Evolutionary conservation across 1,140 invertebrate species (phyloP), one percentile per base, ranked within the genome.

Genomic region (Lepidotrigona ventralis): DNA sequence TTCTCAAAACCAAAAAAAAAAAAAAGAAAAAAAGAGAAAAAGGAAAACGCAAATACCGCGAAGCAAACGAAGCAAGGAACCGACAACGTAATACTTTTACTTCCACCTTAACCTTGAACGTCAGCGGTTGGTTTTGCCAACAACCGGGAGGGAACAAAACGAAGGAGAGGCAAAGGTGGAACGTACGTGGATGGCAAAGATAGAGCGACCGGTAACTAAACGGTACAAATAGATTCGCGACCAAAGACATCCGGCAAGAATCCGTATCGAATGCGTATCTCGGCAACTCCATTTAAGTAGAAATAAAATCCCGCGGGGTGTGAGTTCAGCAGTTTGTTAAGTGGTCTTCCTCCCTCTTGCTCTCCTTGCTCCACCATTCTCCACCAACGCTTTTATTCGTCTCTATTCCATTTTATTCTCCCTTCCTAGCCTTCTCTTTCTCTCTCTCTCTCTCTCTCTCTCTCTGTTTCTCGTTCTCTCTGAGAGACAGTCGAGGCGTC

Each of bases 271-370:
- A 90, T 88, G 91, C 92, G 90, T 92, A 92, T 91, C 88, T 89
- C 71, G 85, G 86, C 86, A 90, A 92, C 89, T 93, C 90, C 86
- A 93, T 94, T 89, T 93, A 92, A 91, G 90, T 92, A 91, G 90
- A 89, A 92, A 92, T 92, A 93, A 93, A 93, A 93, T 93, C 92
- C 90, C 91, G 81, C 78, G 89, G 90, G 91, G 89, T 91, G 91
- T 92, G 92, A 91, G 91, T 94, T 93, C 92, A 94, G 92, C 93
- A 93, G 90, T 93, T 94, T 93, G 91, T 93, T 92, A 93, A 92
- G 88, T 89, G 86, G 86, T 87, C n/a, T n/a, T 87, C 86, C 64
- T 84, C 73, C 75, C 84, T 89, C 89, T 84, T 76, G 72, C 83
- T 87, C 81, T 71, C 74, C 86, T 19, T 33, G 3, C 56, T 33